Conservation (phyloP, 2,113 vertebrate species). For the Protomyctophum bolini region DNA sequence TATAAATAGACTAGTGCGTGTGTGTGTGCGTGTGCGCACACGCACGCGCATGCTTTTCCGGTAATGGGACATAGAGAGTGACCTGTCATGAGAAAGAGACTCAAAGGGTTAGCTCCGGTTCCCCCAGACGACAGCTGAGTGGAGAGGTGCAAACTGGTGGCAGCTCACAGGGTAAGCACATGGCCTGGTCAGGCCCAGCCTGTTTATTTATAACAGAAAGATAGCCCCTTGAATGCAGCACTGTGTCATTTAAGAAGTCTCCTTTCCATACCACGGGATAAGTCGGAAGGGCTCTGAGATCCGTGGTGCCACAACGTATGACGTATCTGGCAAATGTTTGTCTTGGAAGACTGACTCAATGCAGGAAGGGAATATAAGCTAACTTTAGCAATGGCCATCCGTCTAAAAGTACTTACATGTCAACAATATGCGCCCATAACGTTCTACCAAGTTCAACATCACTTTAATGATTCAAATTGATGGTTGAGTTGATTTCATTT, state of each 20-base stretch:
- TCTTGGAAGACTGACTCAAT: neutral
- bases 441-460: neutral
- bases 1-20: constrained; percentile 66
- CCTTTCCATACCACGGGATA: constrained; percentile 40
- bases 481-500: constrained; percentile 22
- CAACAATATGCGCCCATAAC: neutral
- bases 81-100: constrained; percentile 39
- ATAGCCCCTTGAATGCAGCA: constrained; percentile 44
- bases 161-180: constrained; percentile 46
- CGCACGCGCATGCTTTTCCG: constrained; percentile 78
- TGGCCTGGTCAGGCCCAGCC: constrained; percentile 26
- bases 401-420: neutral
- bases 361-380: neutral
- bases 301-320: constrained; percentile 19
- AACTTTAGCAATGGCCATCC: neutral
- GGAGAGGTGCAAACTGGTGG: constrained; percentile 53
- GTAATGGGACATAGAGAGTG: constrained; percentile 63
- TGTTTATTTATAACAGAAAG: constrained; percentile 77
- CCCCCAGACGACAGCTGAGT: constrained; percentile 80
- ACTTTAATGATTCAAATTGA: neutral
- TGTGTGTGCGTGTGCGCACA: neutral
- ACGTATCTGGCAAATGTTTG: neutral
- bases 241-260: constrained; percentile 61
- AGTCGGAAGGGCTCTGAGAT: constrained; percentile 29
- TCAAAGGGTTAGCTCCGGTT: constrained; percentile 55